A percentile compares a stretch with the other conserved stretches of the same genome.
Evolutionary conservation across 2,797 vertebrate genomes (phyloP).

Genomic region (Hippopotamyrus pictus): DNA sequence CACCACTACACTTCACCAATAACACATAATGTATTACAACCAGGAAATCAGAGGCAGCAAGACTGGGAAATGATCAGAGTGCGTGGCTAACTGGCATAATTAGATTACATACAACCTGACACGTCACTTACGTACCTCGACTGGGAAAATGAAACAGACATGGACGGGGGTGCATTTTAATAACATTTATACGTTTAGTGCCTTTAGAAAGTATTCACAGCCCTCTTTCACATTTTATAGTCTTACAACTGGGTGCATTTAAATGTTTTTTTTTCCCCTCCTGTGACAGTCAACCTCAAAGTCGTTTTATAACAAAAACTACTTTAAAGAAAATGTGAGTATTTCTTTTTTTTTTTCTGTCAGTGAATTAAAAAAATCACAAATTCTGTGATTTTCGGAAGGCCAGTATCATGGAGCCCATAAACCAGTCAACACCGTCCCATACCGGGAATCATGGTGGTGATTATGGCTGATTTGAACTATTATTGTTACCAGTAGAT

Average conservation of each 20-base stretch:
- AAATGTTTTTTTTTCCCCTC: not conserved
- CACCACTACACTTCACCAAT: not conserved
- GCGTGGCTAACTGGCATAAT: not conserved
- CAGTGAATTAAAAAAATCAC: not conserved
- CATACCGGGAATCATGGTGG: not conserved
- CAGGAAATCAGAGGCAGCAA: not conserved
- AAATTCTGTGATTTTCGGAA: not conserved
- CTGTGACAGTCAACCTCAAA: not conserved
- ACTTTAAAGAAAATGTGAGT: not conserved
- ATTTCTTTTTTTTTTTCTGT: not conserved
- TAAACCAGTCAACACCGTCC: not conserved
- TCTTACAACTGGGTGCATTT: not conserved
- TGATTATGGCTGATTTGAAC: not conserved
- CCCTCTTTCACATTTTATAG: not conserved
- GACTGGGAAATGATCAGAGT: not conserved
- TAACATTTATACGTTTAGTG: conserved; percentile 7
- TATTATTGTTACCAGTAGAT: not conserved
- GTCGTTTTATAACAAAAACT: not conserved
- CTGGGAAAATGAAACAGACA: not conserved
- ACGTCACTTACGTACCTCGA: not conserved
- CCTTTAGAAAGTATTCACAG: conserved; percentile 1
- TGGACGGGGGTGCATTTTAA: not conserved
- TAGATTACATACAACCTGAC: not conserved
- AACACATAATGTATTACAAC: not conserved
- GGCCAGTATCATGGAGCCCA: not conserved